phyloP scores from a whole-genome alignment of 2,888 invertebrate genomes.

The Caprella mutica region DNA sequence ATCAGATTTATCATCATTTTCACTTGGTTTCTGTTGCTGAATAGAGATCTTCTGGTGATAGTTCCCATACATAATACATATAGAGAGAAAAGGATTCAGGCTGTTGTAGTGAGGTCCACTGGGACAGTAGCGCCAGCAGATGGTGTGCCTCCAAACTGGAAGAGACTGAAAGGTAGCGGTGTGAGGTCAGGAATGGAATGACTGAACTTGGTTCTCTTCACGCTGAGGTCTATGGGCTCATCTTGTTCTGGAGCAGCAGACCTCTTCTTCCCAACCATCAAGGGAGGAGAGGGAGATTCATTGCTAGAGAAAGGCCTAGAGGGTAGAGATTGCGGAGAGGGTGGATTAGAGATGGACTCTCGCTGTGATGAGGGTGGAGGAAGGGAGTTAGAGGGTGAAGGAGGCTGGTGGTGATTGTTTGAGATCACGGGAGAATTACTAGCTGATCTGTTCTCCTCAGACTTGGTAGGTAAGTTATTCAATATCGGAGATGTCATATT shows the following conservation, averaged over 20 bases:
- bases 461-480: no score
- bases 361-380: slow-evolving; percentile 17
- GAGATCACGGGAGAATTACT: no score
- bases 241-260: slow-evolving; percentile 32
- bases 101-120: slow-evolving; percentile 15
- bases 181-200: not conserved
- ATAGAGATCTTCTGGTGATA: no score
- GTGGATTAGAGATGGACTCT: slow-evolving; percentile 8
- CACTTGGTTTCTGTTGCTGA: no score
- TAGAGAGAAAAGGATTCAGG: no score
- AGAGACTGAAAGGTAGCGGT: slow-evolving; percentile 6
- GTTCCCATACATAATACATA: no score
- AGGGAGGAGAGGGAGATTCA: slow-evolving; percentile 11
- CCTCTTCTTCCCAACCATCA: slow-evolving; percentile 16
- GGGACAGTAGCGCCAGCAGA: slow-evolving; percentile 15
- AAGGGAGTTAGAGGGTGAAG: not conserved
- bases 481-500: no score
- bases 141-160: slow-evolving; percentile 15
- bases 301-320: slow-evolving; percentile 1
- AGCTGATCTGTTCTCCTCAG: no score
- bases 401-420: no score
- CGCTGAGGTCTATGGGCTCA: slow-evolving; percentile 31
- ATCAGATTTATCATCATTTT: no score
- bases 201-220: slow-evolving; percentile 17
- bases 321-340: slow-evolving; percentile 9